A percentile compares a stretch with the other conserved stretches of the same genome.
phyloP scores from a whole-genome alignment of 2,113 vertebrate genomes.

The Ia io region DNA sequence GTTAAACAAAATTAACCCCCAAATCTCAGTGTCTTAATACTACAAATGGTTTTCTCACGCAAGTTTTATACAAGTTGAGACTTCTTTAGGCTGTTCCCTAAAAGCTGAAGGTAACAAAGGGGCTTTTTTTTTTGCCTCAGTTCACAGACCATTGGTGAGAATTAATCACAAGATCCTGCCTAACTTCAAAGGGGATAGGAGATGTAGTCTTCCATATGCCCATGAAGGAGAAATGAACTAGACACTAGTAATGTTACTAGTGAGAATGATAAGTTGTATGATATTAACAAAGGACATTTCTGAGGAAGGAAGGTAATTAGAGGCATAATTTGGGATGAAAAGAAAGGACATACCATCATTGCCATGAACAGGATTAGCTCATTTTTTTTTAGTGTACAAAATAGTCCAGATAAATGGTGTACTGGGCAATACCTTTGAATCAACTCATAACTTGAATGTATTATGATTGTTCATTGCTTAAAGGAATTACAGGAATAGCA shows the following conservation, averaged over 20 bases:
- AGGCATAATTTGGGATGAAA: not conserved
- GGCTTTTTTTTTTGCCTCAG: not conserved
- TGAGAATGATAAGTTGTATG: not conserved
- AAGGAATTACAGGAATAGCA: not conserved
- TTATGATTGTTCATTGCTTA: not conserved
- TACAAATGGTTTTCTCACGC: not conserved
- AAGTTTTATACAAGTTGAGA: not conserved
- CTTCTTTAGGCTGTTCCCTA: not conserved
- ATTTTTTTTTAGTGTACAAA: not conserved
- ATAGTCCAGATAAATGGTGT: not conserved
- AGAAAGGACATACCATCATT: not conserved
- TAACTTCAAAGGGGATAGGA: not conserved
- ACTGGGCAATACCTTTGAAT: not conserved
- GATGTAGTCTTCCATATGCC: not conserved
- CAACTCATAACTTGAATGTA: not conserved
- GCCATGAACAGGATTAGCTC: not conserved
- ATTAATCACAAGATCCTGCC: not conserved
- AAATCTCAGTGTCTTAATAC: not conserved
- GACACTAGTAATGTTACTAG: not conserved
- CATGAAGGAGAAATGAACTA: not conserved
- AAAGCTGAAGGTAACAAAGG: not conserved
- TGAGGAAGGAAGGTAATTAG: not conserved
- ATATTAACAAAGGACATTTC: not conserved
- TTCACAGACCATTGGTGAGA: not conserved
- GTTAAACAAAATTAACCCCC: not conserved